Evolutionary conservation across 2,888 invertebrate genomes (phyloP), one percentile per base, ranked within the genome.

Genomic region (Diarsia rubi): DNA sequence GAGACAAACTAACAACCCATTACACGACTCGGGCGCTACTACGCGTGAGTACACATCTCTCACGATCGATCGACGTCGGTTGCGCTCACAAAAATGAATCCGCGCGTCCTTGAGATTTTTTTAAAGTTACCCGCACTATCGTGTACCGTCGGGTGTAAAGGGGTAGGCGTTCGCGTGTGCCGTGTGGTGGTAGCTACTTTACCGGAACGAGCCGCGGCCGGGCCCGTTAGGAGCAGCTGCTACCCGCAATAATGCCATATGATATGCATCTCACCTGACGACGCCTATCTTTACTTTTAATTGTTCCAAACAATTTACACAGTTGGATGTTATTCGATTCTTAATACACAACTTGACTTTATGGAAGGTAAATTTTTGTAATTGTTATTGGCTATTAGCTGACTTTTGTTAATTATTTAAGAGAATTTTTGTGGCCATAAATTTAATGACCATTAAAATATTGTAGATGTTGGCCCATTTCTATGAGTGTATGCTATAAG

Each of bases 141-240:
- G n/a, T n/a, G n/a, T n/a, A n/a, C n/a, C n/a, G n/a, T n/a, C n/a
- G n/a, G n/a, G n/a, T n/a, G n/a, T n/a, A n/a, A n/a, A n/a, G n/a
- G n/a, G n/a, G n/a, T n/a, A 79, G 75, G 72, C 83, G 73, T 72
- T 81, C 76, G 76, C 73, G 77, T 85, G 78, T 82, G 83, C 76
- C 71, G 75, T 85, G 76, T 82, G 84, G 67, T 73, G 73, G 76
- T 82, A 67, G 79, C 69, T 77, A 86, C 88, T 87, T 89, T 88
- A 88, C 80, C 82, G 81, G 78, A 88, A 88, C 87, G 89, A 86
- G 81, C 86, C 81, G 76, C 75, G 78, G 83, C 81, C 81, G 74
- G 82, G 80, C 71, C 88, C 87, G 87, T 91, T 90, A 88, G 72
- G 45, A 73, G 37, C 91, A 91, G 87, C 90, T 90, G 91, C 82